phyloP scores from a whole-genome alignment of 1,140 invertebrate species.

The Aplysia californica region DNA sequence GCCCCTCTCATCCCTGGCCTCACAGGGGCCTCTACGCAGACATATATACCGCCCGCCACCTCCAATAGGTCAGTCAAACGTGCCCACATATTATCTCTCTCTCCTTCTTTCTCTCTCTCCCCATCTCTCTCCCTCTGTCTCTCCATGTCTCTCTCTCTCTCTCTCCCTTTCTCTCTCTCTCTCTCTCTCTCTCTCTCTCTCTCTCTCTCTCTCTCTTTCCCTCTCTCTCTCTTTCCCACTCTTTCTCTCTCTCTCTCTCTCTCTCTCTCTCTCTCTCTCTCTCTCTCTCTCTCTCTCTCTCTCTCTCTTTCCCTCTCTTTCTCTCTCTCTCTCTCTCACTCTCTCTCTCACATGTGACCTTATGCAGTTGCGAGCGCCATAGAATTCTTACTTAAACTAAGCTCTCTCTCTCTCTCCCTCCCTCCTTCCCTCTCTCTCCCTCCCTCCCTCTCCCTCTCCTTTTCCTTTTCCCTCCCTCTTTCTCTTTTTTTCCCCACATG shows the following conservation, averaged over 20 bases:
- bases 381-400: no score
- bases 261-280: background rate
- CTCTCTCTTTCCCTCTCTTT: background rate
- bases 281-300: background rate
- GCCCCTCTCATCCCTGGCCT: no score
- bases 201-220: background rate
- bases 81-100: background rate
- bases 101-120: background rate
- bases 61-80: no score
- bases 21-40: no score
- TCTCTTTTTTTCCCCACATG: no score
- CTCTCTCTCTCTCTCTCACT: background rate
- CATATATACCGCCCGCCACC: no score
- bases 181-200: background rate
- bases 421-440: background rate
- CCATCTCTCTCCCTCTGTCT: background rate
- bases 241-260: background rate
- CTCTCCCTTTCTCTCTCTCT: background rate
- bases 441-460: background rate
- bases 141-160: background rate
- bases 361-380: no score
- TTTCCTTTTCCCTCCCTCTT: background rate
- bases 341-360: no score
- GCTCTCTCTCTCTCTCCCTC: background rate
- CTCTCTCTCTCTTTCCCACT: background rate